Evolutionary conservation across 2,797 vertebrate genomes (phyloP).

Genomic region (Aythya fuligula): DNA sequence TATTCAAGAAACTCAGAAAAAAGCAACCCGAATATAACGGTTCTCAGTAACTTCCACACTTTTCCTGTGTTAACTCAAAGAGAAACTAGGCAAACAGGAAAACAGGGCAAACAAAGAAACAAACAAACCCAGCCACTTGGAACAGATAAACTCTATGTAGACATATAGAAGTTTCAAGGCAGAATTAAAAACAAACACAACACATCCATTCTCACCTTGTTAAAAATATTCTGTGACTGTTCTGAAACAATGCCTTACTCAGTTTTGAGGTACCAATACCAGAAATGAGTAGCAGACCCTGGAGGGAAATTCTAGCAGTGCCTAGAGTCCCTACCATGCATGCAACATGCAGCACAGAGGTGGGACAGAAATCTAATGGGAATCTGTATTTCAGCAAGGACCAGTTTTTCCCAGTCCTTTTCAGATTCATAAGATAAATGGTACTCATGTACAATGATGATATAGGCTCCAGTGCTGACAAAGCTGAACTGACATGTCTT

Average conservation of each 20-base stretch:
- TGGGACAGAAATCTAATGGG: not conserved
- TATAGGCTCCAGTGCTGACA: not conserved
- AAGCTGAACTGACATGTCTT: not conserved
- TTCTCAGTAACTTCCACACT: not conserved
- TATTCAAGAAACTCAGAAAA: not conserved
- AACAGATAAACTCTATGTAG: not conserved
- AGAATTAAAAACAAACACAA: not conserved
- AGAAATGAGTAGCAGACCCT: not conserved
- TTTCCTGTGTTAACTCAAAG: not conserved
- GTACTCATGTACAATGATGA: not conserved
- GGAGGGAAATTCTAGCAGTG: not conserved
- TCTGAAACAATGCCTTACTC: not conserved
- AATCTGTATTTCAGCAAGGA: not conserved
- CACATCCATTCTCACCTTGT: not conserved
- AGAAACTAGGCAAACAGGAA: not conserved
- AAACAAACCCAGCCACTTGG: not conserved
- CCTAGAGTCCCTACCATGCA: not conserved
- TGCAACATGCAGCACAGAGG: not conserved
- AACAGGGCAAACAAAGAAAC: not conserved
- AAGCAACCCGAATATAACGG: not conserved
- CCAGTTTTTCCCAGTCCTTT: not conserved
- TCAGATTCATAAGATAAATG: not conserved
- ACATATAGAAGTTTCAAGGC: not conserved
- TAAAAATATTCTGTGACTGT: not conserved
- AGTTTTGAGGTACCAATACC: not conserved